Evolutionary conservation across 2,888 invertebrate genomes (phyloP), one percentile per base, ranked within the genome.

Genomic region (Elegia similella): DNA sequence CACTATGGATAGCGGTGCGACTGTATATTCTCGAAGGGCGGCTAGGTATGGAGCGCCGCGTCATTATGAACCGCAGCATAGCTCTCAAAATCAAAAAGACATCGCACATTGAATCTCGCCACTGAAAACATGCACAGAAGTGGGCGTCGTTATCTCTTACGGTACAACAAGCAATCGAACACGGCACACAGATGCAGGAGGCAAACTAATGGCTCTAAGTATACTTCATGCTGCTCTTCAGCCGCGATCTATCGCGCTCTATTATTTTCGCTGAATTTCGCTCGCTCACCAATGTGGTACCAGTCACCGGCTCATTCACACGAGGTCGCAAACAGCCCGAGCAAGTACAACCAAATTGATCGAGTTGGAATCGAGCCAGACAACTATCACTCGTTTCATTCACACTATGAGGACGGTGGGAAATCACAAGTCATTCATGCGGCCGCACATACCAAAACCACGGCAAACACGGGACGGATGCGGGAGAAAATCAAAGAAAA

Each of bases 301-400:
- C 72, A 68, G 62, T 66, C 72, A 65, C 65, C 60, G 56, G 60
- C 65, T 58, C 83, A 72, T 70, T 74, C 86, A 78, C 69, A 69
- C 82, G 64, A 67, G 67, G 84, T 78, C 84, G 86, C 86, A 87
- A 86, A 83, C 86, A 82, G 81, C 69, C 76, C 63, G 67, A 65
- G 67, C 76, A 81, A 88, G 87, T 89, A 88, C 88, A 88, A 88
- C 86, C 89, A 88, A 87, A 86, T 87, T 82, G 83, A 81, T 74
- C 70, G 70, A 61, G 67, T 65, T 62, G 62, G 50, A 62, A 57
- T 61, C 50, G 64, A 61, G 58, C 59, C 63, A 62, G 53, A 56
- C 60, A 53, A 67, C 64, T 59, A 58, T 70, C 66, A 59, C 65
- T 66, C 67, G 61, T 59, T 47, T 56, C 61, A 47, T 56, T 52